These are phyloP conservation scores for Eulemur rufifrons DNA, from an alignment of 2,113 vertebrate genomes.

Conservation along the genomic window DNA sequence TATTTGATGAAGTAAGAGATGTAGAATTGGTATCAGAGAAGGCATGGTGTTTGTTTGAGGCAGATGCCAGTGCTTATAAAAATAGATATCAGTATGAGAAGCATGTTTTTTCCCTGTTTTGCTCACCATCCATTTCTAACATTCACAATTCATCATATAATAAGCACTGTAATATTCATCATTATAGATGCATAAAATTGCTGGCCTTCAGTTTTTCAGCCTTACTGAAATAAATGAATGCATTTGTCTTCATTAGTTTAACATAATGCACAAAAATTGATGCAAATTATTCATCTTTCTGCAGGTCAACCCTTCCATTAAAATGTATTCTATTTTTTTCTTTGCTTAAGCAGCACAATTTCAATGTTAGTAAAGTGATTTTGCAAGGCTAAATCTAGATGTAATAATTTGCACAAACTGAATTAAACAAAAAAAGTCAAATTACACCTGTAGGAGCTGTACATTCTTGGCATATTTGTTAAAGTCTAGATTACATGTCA, in stretches of 20 bases:
- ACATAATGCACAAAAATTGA: conserved; percentile 72
- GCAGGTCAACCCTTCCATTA: conserved; percentile 73
- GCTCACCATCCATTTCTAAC: conserved; percentile 61
- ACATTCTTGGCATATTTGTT: background rate
- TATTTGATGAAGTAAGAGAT: conserved; percentile 28
- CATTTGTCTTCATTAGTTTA: conserved; percentile 83
- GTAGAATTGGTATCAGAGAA: background rate
- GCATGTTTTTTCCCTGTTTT: conserved; percentile 65
- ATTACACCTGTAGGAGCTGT: background rate
- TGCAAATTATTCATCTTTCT: conserved; percentile 80
- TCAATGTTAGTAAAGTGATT: conserved; percentile 72
- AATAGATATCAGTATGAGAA: conserved; percentile 61
- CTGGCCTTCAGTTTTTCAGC: conserved; percentile 71
- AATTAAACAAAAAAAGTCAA: conserved; percentile 52
- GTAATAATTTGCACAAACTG: conserved; percentile 52
- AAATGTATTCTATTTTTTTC: conserved; percentile 78
- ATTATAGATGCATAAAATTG: conserved; percentile 75
- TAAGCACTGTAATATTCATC: conserved; percentile 79
- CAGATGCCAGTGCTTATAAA: conserved; percentile 30
- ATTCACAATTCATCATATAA: conserved; percentile 77
- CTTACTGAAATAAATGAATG: conserved; percentile 80
- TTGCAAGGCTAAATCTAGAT: conserved; percentile 53
- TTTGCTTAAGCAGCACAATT: conserved; percentile 62
- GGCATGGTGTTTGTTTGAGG: conserved; percentile 40
- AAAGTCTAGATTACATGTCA: conserved; percentile 37